Percentiles rank a stretch among this genome's conserved stretches.
Conservation (phyloP, 2,888 invertebrate species). For the Palloptera scutellata region DNA sequence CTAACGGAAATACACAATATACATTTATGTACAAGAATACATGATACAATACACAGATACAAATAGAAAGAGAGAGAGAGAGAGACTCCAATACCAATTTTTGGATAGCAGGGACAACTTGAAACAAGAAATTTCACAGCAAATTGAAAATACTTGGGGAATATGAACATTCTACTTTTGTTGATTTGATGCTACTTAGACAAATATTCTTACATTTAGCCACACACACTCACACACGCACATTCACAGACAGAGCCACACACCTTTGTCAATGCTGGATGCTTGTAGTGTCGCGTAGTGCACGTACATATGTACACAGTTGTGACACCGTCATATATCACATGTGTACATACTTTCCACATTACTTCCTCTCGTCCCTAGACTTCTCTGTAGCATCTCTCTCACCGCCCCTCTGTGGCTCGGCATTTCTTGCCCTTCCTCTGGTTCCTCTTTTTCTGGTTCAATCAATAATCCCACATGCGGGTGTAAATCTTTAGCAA, state of each 20-base stretch:
- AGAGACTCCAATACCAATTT: no score
- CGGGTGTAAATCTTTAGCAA: constrained; percentile 27
- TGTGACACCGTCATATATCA: no score
- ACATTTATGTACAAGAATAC: neutral
- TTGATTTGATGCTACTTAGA: constrained; percentile 13
- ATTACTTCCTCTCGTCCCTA: no score
- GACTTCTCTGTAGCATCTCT: no score
- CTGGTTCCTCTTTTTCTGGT: constrained; percentile 1
- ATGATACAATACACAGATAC: no score
- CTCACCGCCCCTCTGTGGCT: no score
- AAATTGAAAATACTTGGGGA: constrained; percentile 16
- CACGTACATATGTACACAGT: constrained; percentile 11
- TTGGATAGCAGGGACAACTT: no score
- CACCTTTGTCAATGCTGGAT: no score
- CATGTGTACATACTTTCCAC: no score
- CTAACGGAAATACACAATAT: neutral
- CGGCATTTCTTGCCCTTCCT: neutral
- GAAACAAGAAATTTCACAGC: constrained; percentile 10
- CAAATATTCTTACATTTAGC: neutral
- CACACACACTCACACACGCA: neutral
- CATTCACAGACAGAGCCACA: neutral
- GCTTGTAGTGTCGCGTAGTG: neutral
- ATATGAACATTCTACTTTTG: constrained; percentile 9
- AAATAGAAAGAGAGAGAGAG: no score
- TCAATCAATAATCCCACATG: constrained; percentile 47